Percentiles rank a stretch among this genome's conserved stretches.
These are phyloP conservation scores for Epistrophella euchroma DNA, from an alignment of 2,888 invertebrate genomes.

Conservation along the genomic window DNA sequence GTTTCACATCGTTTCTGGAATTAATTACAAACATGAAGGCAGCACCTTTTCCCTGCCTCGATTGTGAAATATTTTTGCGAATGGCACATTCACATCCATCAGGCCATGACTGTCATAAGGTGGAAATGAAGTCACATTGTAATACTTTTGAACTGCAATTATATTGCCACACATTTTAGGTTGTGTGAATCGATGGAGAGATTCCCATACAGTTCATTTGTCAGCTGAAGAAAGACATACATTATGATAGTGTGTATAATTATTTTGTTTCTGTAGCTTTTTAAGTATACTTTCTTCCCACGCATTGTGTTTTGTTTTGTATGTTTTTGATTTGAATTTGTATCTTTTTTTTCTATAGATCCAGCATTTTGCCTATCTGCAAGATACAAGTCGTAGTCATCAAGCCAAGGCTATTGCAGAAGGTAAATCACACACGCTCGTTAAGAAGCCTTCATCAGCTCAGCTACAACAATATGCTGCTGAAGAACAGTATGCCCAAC, in stretches of 20 bases:
- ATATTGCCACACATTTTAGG: slow-evolving; percentile 51
- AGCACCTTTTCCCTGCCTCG: slow-evolving; percentile 37
- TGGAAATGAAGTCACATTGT: slow-evolving; percentile 57
- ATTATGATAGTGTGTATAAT: slow-evolving; percentile 31
- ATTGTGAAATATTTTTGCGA: slow-evolving; percentile 49
- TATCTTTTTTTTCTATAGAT: slow-evolving; percentile 78
- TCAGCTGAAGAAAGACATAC: slow-evolving; percentile 35
- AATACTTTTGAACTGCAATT: slow-evolving; percentile 63
- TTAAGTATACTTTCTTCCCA: slow-evolving; percentile 68
- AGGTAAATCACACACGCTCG: slow-evolving; percentile 77
- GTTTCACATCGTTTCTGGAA: slow-evolving; percentile 72
- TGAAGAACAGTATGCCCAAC: slow-evolving; percentile 75
- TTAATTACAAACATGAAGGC: slow-evolving; percentile 64
- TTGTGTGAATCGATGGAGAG: slow-evolving; percentile 64
- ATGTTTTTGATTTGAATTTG: slow-evolving; percentile 48
- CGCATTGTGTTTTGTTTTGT: slow-evolving; percentile 60
- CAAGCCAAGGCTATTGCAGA: slow-evolving; percentile 78
- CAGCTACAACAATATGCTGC: slow-evolving; percentile 74
- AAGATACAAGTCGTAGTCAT: slow-evolving; percentile 81
- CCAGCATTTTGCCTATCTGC: slow-evolving; percentile 82
- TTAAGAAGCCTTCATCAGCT: slow-evolving; percentile 61
- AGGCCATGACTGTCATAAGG: slow-evolving; percentile 57
- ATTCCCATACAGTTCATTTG: slow-evolving; percentile 57
- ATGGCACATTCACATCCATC: slow-evolving; percentile 50
- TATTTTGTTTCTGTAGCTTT: slow-evolving; percentile 51